Base-by-base conservation (phyloP, 2,888 invertebrate genomes). In the Laothoe populi region DNA sequence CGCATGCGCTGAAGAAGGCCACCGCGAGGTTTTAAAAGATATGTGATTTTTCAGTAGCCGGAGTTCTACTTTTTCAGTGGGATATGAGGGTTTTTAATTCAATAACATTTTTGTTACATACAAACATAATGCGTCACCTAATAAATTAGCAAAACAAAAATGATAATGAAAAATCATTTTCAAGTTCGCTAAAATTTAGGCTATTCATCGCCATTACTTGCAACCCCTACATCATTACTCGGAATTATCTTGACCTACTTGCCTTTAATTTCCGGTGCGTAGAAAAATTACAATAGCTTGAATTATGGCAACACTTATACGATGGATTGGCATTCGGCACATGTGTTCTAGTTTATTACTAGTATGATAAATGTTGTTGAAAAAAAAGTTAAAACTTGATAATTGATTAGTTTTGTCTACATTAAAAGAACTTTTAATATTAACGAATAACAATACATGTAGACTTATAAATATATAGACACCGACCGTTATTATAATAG, bases 251-350 rank as follows among this genome's bases (percentile, higher is more conserved):
- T 62, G 65, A 58, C 69, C 67, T 62, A 67, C 66, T 70, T 64
- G 57, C 60, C 64, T 57, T 72, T 81, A 86, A 86, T 86, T 83
- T 86, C 86, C 86, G 84, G 69, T 83, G 83, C 82, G 84, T 78
- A 80, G 66, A 53, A 73, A 77, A 67, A 68, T 64, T 65, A 66
- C 63, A 60, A 63, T 66, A 64, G 67, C 74, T 77, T 70, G 71
- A 75, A 71, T 67, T 73, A 71, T 65, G 77, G 38, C 78, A 80
- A 53, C 81, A 78, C 75, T 80, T 31, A 67, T 45, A 59, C 58
- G 49, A 38, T 38, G 21, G 7, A 13, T 49, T 31, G 66, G 65
- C 64, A 69, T 13, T 49, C 38, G 66, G 65, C 64, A 69, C 68
- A 68, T 69, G 67, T 72, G 8, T 44, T 42, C 7, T 21, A 11